Evolutionary conservation across 2,888 invertebrate species (phyloP).

Genomic region (Orchestes rusci): DNA sequence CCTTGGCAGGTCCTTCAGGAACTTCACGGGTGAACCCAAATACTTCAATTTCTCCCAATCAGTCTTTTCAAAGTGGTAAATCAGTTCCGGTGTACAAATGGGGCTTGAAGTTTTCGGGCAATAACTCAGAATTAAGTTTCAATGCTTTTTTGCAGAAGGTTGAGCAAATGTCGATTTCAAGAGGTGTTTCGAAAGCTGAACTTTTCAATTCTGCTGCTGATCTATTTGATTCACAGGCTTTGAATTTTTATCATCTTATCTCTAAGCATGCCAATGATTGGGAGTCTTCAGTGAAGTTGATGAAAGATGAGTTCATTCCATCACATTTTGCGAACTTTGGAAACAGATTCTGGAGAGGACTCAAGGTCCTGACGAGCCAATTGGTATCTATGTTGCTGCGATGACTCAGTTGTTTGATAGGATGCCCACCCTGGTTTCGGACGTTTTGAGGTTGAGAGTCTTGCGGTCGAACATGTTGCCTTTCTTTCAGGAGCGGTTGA

Average conservation of each 20-base stretch:
- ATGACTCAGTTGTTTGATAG: no score
- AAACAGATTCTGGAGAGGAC: conserved; percentile 17
- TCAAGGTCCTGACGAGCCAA: no score
- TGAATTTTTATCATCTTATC: background rate
- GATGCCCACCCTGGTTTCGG: no score
- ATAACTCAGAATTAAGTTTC: no score
- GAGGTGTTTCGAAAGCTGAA: background rate
- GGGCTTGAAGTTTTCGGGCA: no score
- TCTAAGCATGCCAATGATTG: conserved; percentile 2
- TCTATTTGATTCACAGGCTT: background rate
- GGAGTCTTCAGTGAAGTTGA: background rate
- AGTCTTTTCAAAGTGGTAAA: background rate
- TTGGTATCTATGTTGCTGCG: no score
- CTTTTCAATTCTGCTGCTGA: background rate
- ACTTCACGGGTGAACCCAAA: background rate
- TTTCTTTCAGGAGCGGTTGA: conserved; percentile 10
- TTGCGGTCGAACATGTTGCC: conserved; percentile 11
- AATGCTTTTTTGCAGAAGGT: background rate
- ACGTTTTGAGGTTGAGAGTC: conserved; percentile 5
- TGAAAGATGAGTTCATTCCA: conserved; percentile 4
- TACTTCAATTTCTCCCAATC: no score
- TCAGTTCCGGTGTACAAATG: no score
- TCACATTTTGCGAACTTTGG: background rate
- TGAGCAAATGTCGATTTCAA: background rate
- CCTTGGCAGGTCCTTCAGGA: no score